Conservation (phyloP, 1,140 invertebrate genomes). For the Ridgeia piscesae region DNA sequence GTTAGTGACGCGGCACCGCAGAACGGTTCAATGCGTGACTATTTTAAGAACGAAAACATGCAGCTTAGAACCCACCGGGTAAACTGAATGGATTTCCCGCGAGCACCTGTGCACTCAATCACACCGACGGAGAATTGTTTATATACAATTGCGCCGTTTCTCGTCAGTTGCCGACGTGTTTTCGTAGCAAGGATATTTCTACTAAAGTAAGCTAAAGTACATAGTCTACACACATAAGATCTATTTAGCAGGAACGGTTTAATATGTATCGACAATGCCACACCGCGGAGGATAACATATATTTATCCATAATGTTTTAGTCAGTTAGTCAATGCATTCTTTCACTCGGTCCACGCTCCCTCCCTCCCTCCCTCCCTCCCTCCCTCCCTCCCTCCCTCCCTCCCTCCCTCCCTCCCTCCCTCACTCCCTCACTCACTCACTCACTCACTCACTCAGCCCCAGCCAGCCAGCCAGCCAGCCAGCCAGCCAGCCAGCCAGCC, state of each 20-base stretch:
- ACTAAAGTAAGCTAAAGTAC: neutral
- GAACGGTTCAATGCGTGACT: neutral
- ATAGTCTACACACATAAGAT: neutral
- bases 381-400: too few relatives aligned
- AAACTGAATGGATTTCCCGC: neutral
- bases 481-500: too few relatives aligned
- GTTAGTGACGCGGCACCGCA: neutral
- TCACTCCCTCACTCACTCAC: too few relatives aligned
- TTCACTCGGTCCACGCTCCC: too few relatives aligned
- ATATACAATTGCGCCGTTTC: neutral
- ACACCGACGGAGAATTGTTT: neutral
- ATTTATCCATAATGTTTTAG: neutral
- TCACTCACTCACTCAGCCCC: too few relatives aligned
- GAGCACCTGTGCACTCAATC: neutral
- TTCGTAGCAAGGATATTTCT: neutral
- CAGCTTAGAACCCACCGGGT: neutral
- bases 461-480: too few relatives aligned
- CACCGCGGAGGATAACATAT: neutral
- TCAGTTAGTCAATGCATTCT: neutral
- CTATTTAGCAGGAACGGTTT: neutral
- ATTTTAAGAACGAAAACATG: neutral
- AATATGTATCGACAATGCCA: neutral
- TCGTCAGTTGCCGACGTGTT: neutral
- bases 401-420: too few relatives aligned
- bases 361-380: too few relatives aligned